Evolutionary conservation across 2,888 invertebrate genomes (phyloP).

Genomic region (Nomada fucata): DNA sequence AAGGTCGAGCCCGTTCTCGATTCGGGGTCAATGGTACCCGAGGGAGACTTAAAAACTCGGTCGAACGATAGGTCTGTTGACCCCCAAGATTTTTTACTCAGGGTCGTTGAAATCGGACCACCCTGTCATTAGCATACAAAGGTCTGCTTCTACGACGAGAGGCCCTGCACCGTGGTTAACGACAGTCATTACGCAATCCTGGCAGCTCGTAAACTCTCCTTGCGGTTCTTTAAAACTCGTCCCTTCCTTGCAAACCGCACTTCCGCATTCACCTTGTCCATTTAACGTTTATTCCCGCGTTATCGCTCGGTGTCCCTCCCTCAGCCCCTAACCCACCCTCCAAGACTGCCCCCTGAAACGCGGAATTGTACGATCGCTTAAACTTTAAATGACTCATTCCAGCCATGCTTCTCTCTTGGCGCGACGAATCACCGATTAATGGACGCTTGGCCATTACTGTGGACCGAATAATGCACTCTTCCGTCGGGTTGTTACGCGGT

Average conservation of each 20-base stretch:
- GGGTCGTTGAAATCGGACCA: constrained; percentile 74
- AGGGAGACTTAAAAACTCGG: constrained; percentile 72
- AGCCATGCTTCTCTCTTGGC: not conserved
- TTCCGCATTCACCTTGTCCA: constrained; percentile 73
- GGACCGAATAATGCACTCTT: not conserved
- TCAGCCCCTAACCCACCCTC: not conserved
- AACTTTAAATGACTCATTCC: constrained; percentile 36
- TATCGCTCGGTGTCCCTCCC: constrained; percentile 50
- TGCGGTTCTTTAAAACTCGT: constrained; percentile 70
- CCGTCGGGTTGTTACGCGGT: not conserved
- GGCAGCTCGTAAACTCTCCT: constrained; percentile 71
- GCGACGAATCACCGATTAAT: constrained; percentile 4
- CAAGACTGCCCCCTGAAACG: constrained; percentile 22
- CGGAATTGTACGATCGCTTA: constrained; percentile 21
- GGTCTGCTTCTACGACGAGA: constrained; percentile 59
- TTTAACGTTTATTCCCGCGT: constrained; percentile 70
- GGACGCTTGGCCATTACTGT: not conserved
- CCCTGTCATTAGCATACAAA: constrained; percentile 78
- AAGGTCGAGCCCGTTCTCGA: constrained; percentile 67
- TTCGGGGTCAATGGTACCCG: constrained; percentile 73
- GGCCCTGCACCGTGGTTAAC: constrained; percentile 69
- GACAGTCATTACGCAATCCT: constrained; percentile 76
- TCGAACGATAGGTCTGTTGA: constrained; percentile 72
- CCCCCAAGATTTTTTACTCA: constrained; percentile 73
- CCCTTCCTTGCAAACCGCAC: constrained; percentile 64